Evolutionary conservation across 2,888 invertebrate genomes (phyloP), one percentile per base, ranked within the genome.

Genomic region (Acanthococcus lagerstroemiae): DNA sequence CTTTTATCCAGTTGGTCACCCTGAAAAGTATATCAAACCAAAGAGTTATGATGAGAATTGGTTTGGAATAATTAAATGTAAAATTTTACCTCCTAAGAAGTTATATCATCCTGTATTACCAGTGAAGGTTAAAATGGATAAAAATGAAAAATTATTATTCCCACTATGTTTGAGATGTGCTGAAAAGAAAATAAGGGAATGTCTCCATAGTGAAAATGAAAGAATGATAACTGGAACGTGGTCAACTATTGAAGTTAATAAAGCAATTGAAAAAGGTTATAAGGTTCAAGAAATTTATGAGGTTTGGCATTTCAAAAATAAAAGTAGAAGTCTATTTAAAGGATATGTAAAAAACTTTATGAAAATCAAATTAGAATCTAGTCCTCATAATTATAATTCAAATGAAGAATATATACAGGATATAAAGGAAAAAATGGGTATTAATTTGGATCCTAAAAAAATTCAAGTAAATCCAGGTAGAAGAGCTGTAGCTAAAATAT

Each of bases 11-110:
- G 58, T 70, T 24, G 69, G 69, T 45, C 70, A 71, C 63, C 71
- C 70, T 55, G 65, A 57, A 58, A 69, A 69, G 61, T 70, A 71
- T 55, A 63, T 60, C 27, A 68, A 69, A 46, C 71, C 70, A 52
- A 26, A 54, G 45, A 61, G 15, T 50, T 70, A 70, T 68, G 60
- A 72, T 68, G 37, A 68, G 55, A 52, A 68, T 17, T 71, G 71
- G 70, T 71, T 69, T 67, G 70, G 70, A 25, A 58, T 72, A 61
- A 68, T 71, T 57, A 70, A 69, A 67, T 71, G 70, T 68, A 67
- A 67, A 67, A 67, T 71, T 61, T 65, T 70, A 67, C 67, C 70
- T 44, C 69, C 69, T 21, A 66, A 50, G 45, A 54, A 60, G 52
- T 67, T 70, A 17, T 72, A 70, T 65, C 68, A 69, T 30, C 70